Conservation (phyloP, 2,797 vertebrate species). For the Megalops cyprinoides region DNA sequence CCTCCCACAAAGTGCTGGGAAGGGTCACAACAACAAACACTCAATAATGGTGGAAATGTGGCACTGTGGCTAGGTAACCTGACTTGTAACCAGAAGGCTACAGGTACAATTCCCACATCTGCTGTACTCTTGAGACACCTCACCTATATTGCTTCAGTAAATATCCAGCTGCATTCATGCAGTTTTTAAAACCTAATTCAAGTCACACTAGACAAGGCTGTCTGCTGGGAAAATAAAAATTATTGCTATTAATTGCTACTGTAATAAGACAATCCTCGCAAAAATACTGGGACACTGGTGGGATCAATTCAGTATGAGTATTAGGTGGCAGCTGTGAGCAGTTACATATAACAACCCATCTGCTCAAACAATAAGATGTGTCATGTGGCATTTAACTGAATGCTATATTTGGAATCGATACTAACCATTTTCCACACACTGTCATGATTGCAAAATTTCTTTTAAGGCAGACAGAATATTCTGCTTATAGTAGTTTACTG, state of each 20-base stretch:
- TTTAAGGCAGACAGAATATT: neutral
- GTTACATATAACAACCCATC: neutral
- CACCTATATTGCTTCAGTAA: neutral
- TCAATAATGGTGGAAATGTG: neutral
- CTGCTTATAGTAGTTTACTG: neutral
- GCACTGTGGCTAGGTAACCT: neutral
- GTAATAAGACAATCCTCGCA: neutral
- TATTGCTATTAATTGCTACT: neutral
- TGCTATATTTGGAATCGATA: neutral
- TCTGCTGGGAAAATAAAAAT: neutral
- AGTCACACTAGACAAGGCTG: neutral
- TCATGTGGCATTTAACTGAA: neutral
- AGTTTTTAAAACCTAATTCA: neutral
- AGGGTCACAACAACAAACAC: neutral
- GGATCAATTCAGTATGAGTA: too few species aligned
- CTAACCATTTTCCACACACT: neutral
- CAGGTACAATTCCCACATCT: neutral
- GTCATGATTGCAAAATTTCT: neutral
- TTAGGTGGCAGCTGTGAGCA: neutral
- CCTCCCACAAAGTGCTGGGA: slow-evolving; percentile 4
- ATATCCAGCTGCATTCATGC: neutral
- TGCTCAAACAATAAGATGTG: neutral
- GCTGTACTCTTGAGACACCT: neutral
- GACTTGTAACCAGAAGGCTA: neutral
- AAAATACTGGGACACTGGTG: neutral